These are phyloP conservation scores for Mesorhabditis spiculigera DNA, from an alignment of 2,888 invertebrate species.

Conservation along the genomic window DNA sequence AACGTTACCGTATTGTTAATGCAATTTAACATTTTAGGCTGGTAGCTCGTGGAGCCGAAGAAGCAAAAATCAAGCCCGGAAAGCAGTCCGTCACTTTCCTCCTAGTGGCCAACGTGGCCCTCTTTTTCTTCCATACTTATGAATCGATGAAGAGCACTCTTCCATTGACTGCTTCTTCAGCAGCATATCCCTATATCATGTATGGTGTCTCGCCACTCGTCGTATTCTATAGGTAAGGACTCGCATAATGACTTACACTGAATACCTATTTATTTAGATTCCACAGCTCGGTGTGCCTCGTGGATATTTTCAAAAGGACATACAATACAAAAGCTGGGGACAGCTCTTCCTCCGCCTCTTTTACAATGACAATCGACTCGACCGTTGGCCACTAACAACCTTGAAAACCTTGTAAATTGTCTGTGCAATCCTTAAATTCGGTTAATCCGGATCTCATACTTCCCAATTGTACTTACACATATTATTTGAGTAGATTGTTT, in stretches of 20 bases:
- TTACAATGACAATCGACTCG: not conserved
- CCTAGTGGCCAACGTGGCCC: slow-evolving; percentile 51
- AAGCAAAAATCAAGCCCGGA: slow-evolving; percentile 43
- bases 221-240: slow-evolving; percentile 48
- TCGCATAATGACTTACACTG: not conserved
- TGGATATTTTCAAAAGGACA: not conserved
- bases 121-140: slow-evolving; percentile 51
- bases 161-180: not conserved
- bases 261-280: not conserved
- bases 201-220: slow-evolving; percentile 52
- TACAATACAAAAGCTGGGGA: not conserved
- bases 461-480: no score
- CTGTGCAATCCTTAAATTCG: no score
- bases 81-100: slow-evolving; percentile 57
- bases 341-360: not conserved
- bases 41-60: slow-evolving; percentile 14
- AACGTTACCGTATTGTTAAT: no score
- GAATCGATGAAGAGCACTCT: slow-evolving; percentile 18
- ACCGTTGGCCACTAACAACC: no score
- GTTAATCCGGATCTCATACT: no score
- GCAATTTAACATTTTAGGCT: slow-evolving; percentile 15
- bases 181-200: slow-evolving; percentile 44
- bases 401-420: no score
- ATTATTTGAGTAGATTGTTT: no score
- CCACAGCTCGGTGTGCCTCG: slow-evolving; percentile 3